phyloP scores from a whole-genome alignment of 2,797 vertebrate genomes.

The Eulemur rubriventer region DNA sequence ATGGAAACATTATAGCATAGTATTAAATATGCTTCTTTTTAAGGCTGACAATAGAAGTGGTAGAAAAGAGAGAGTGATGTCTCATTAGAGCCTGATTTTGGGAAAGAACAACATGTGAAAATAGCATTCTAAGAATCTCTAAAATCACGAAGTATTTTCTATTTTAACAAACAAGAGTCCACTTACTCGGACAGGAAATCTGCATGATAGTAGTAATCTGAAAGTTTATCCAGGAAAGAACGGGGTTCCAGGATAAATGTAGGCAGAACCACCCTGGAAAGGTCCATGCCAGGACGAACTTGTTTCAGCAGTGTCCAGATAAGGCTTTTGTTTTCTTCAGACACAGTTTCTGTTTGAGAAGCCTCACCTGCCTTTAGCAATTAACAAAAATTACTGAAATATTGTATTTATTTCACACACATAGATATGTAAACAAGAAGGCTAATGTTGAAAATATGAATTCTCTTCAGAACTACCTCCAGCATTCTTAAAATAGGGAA shows the following conservation, averaged over 20 bases:
- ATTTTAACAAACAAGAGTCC: slow-evolving; percentile 52
- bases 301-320: slow-evolving; percentile 99
- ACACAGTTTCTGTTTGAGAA: slow-evolving; percentile 97
- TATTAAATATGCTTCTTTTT: not conserved
- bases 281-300: slow-evolving; percentile 97
- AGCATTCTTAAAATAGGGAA: slow-evolving; percentile 39
- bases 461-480: not conserved
- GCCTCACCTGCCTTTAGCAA: slow-evolving; percentile 94
- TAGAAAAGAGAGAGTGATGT: not conserved
- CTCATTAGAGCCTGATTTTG: not conserved
- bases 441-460: not conserved
- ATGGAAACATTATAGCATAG: not conserved
- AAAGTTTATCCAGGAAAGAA: slow-evolving; percentile 98
- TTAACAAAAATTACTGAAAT: slow-evolving; percentile 54
- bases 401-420: not conserved
- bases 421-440: not conserved
- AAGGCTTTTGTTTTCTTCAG: slow-evolving; percentile 98
- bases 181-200: slow-evolving; percentile 94
- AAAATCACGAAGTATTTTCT: not conserved
- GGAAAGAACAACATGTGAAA: not conserved
- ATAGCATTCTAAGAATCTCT: not conserved
- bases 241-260: slow-evolving; percentile 98
- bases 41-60: not conserved
- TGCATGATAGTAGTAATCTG: slow-evolving; percentile 99
- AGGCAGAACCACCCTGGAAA: slow-evolving; percentile 98